Base-by-base conservation (phyloP, 2,113 vertebrate species). In the Plecturocebus donacophilus region DNA sequence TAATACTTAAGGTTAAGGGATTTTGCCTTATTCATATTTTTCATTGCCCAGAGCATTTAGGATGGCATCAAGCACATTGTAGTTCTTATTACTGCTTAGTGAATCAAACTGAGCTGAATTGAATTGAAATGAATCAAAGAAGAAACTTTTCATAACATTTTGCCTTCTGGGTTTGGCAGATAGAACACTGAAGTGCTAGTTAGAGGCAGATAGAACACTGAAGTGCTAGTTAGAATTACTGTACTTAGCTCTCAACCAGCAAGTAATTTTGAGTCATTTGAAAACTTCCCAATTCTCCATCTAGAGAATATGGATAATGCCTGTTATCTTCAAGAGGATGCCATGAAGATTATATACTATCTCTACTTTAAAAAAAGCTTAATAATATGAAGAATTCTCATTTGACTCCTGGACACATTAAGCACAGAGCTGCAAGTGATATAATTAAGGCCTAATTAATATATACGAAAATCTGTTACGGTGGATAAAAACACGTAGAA, bases 101-200 rank as follows among this genome's bases (percentile, higher is more conserved):
- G 61, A 94, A 96, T 94, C 49, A 79, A 90, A 58, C 45, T 91
- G 52, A 38, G 14, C 20, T 86, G 68, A 79, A 89, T 1, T 70
- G 16, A 93, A 87, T 83, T 68, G 56, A 94, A 95, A 79, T 70
- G 52, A 95, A 76, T 93, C 32, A 96, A 88, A 95, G n/a, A 80
- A 61, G 40, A 84, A 84, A 84, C 6, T 92, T 96, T 96, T 88
- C 58, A 89, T 94, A 96, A 94, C 58, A 90, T 91, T 96, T 71
- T 96, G 40, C 38, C 86, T 97, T 91, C 83, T 94, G 27, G 27
- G 21, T 91, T 97, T 87, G n/a, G 12, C 54, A 94, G 38, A 81
- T 27, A 92, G 3, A 86, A 80, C 25, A 93, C 1, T 40, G 54
- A 91, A 54, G 17, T 94, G 47, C 21, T 95, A 66, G 89, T 96